Conservation (phyloP, 1,140 invertebrate species). For the Drosophila paulistorum region DNA sequence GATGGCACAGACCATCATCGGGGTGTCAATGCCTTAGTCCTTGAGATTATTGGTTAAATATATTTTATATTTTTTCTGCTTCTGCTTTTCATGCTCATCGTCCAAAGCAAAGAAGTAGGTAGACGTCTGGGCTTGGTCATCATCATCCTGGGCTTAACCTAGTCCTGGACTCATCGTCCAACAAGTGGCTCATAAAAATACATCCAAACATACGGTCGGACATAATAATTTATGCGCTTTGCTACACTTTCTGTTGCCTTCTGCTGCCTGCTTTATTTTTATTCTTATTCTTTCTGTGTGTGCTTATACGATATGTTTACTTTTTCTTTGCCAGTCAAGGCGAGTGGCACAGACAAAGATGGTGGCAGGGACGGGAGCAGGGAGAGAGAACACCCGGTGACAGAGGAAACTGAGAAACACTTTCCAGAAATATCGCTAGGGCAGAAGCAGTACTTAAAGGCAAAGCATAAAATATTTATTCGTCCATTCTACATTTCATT, state of each 20-base stretch:
- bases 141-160: constrained; percentile 50
- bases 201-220: constrained; percentile 44
- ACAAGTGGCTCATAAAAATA: constrained; percentile 63
- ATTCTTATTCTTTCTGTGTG: constrained; percentile 56
- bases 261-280: constrained; percentile 49
- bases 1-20: neutral
- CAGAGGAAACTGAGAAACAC: constrained; percentile 32
- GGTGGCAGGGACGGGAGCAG: constrained; percentile 10
- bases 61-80: neutral
- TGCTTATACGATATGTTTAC: constrained; percentile 54
- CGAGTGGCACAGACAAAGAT: constrained; percentile 23
- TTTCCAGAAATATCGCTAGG: constrained; percentile 17
- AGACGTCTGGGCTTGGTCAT: constrained; percentile 42
- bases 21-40: neutral
- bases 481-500: constrained; percentile 79
- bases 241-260: constrained; percentile 30
- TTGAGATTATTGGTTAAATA: constrained; percentile 4
- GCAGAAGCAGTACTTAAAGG: constrained; percentile 60
- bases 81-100: neutral
- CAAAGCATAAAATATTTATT: constrained; percentile 78
- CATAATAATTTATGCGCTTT: constrained; percentile 58
- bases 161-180: constrained; percentile 41
- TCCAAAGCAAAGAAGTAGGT: constrained; percentile 24
- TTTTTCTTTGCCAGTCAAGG: constrained; percentile 48
- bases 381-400: constrained; percentile 26